Conservation (phyloP, 2,797 vertebrate genomes). For the Poecilia picta region DNA sequence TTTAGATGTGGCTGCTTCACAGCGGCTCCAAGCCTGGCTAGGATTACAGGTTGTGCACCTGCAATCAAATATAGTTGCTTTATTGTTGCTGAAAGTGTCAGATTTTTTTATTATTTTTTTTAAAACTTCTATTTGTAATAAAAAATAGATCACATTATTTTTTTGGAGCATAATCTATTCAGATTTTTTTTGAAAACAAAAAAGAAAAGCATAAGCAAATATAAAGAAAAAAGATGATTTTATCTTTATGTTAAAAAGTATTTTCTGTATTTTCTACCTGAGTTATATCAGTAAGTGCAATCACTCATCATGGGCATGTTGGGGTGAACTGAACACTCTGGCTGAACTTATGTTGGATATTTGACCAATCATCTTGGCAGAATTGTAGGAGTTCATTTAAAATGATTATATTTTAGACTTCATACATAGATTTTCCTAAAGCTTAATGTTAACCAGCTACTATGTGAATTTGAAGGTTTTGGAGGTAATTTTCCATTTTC, state of each 20-base stretch:
- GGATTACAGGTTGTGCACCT: conserved; percentile 20
- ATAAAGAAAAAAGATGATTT: not conserved
- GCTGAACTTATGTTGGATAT: not conserved
- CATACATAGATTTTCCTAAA: too few relatives aligned
- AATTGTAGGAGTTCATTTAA: too few relatives aligned
- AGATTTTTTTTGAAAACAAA: not conserved
- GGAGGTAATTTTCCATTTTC: too few relatives aligned
- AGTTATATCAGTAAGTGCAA: not conserved
- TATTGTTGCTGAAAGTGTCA: not conserved
- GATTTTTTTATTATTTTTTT: not conserved
- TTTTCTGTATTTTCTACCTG: too few relatives aligned
- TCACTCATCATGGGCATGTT: not conserved
- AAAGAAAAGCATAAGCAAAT: not conserved
- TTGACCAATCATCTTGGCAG: too few relatives aligned
- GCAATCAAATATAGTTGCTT: conserved; percentile 2
- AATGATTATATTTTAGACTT: too few relatives aligned
- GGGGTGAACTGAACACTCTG: not conserved
- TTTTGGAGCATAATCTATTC: conserved; percentile 23
- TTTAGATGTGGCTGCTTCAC: conserved; percentile 54
- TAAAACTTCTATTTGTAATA: not conserved
- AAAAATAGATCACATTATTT: conserved; percentile 4
- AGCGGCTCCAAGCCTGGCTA: conserved; percentile 29
- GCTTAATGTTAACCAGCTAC: too few relatives aligned
- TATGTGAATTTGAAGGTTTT: too few relatives aligned
- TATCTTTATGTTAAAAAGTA: not conserved